A percentile compares a stretch with the other conserved stretches of the same genome.
Conservation (phyloP, 2,797 vertebrate species). For the Forpus xanthops region DNA sequence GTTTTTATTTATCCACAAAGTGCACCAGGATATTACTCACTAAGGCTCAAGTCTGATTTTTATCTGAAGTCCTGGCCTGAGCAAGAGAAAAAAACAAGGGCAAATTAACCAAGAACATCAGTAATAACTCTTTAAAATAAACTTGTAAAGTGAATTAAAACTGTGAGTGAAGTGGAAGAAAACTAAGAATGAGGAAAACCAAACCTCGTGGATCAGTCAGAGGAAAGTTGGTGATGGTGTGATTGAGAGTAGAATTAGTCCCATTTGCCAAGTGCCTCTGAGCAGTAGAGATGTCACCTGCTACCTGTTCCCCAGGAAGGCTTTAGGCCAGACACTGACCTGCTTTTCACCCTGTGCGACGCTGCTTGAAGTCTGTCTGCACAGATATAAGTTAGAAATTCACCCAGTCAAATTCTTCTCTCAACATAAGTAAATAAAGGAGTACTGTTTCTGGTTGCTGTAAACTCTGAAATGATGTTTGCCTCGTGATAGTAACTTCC, state of each 20-base stretch:
- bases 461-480: background rate
- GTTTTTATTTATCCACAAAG: constrained; percentile 76
- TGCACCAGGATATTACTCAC: constrained; percentile 61
- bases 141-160: background rate
- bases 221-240: background rate
- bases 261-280: background rate
- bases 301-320: background rate
- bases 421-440: background rate
- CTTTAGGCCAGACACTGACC: constrained; percentile 30
- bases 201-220: background rate
- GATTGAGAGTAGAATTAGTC: background rate
- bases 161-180: background rate
- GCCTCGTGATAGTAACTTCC: background rate
- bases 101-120: constrained; percentile 64
- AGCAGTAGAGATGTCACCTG: constrained; percentile 13
- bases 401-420: background rate
- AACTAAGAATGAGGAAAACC: background rate
- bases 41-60: constrained; percentile 69
- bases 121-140: constrained; percentile 31
- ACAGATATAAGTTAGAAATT: background rate
- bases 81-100: constrained; percentile 57
- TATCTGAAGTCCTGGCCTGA: constrained; percentile 64
- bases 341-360: background rate
- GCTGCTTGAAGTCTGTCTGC: background rate
- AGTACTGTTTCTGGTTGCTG: background rate